Evolutionary conservation across 2,888 invertebrate genomes (phyloP), one percentile per base, ranked within the genome.

Genomic region (Villa cingulata): DNA sequence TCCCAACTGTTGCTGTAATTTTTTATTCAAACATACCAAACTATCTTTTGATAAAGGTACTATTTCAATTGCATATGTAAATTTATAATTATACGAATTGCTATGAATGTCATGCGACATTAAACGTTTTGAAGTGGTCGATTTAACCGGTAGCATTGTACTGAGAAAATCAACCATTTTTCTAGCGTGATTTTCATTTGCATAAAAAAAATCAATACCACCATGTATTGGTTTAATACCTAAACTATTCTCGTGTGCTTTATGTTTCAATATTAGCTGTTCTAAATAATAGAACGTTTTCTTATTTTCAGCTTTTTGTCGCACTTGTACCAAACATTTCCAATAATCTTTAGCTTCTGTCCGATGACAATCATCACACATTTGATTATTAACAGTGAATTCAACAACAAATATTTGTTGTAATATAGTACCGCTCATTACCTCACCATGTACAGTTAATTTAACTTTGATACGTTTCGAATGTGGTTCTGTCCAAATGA

Each of bases 401-500:
- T 98, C 97, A 3, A 98, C 92, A 37, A 95, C 76, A 64, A 97
- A 96, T 4, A 89, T 83, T 72, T 99, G 97, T 64, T 98, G 89
- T 15, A 97, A 72, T 10, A 92, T 78, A 2, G 94, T 83, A 40
- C 90, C 92, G 20, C 88, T 86, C 62, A 89, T 74, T 2, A 97
- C 86, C 74, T 97, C 95, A 41, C 88, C 94, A 68, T 97, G 95
- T 14, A 99, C 86, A 2, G 92, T 94, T 48, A 99, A 70, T 71
- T 92, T 90, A 52, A 92, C 86, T 74, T 96, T 97, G 45, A 99
- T 82, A 55, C 98, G 78, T 69, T 91, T 95, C 1, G 97, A 98
- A 73, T 98, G 98, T 36, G 96, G 94, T 64, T 98, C 98, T 12
- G 98, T 99, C 97, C 97, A 98, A 4, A 95, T 80, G 72, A 98